These are phyloP conservation scores for Parazoanthus swiftii DNA, from an alignment of 92 coral and sea anemone genomes.

Conservation along the genomic window DNA sequence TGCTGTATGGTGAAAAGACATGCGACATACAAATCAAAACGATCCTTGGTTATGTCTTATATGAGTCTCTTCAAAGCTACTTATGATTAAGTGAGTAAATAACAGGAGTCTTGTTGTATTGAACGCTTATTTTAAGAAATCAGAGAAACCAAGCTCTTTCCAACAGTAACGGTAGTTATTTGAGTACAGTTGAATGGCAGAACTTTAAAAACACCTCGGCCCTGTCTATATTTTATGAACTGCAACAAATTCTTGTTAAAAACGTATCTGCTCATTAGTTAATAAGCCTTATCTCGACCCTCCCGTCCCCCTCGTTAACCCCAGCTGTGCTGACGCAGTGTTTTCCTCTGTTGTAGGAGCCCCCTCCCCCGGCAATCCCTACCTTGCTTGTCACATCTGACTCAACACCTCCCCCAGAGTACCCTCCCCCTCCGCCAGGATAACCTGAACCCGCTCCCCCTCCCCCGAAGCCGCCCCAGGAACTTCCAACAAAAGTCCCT, in stretches of 20 bases:
- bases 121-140: too few relatives aligned
- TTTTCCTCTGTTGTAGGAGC: slow-evolving; percentile 64
- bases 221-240: too few relatives aligned
- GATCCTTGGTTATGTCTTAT: too few relatives aligned
- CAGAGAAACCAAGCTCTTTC: too few relatives aligned
- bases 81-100: too few relatives aligned
- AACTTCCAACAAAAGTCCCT: slow-evolving; percentile 24
- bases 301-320: slow-evolving; percentile 63
- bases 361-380: slow-evolving; percentile 80
- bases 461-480: slow-evolving; percentile 76
- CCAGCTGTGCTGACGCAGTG: slow-evolving; percentile 56
- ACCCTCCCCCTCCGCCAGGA: slow-evolving; percentile 93
- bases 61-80: too few relatives aligned
- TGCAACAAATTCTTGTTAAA: background rate
- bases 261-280: background rate
- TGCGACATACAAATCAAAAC: too few relatives aligned
- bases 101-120: too few relatives aligned
- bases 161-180: too few relatives aligned
- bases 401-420: slow-evolving; percentile 78
- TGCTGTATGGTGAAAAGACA: too few relatives aligned
- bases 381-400: slow-evolving; percentile 25
- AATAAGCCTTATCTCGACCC: slow-evolving; percentile 46
- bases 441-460: slow-evolving; percentile 64
- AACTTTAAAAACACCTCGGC: too few relatives aligned
- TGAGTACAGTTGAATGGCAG: too few relatives aligned